Base-by-base conservation (phyloP, 2,797 vertebrate genomes). In the Phoxinus dragarum region DNA sequence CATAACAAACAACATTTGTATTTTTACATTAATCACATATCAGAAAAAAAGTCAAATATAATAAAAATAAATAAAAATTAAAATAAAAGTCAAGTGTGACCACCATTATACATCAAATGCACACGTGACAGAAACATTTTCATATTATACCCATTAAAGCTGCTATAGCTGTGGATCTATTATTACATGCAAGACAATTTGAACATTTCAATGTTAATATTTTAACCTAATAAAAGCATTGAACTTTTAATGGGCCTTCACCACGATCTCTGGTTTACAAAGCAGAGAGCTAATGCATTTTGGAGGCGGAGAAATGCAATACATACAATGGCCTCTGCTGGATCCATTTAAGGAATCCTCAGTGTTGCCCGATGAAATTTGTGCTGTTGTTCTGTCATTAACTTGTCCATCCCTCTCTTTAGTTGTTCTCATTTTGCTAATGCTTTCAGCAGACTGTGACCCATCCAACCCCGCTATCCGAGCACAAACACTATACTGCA, bases 331-430 rank as follows among this genome's bases (percentile, higher is more conserved):
- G 80, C 19, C 49, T 76, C 69, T 38, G 16, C 79, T 87, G 64
- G 81, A 88, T 83, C 81, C 76, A 82, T 87, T 82, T 77, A 84
- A 82, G 61, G 75, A 67, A 73, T 52, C 23, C 66, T 77, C 42
- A 34, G 16, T 77, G 86, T 75, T 82, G 77, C 68, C 79, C n/a
- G 71, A 47, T 85, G n/a, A 66, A 82, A 82, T 76, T 61, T 84
- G 66, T 79, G 75, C 36, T 64, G 64, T 54, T 74, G 64, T 87
- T 87, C 31, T 88, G 72, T 84, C 84, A 84, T 82, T 90, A 83
- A 77, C 64, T 81, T 79, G 19, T n/a, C 34, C 79, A 71, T 81
- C 68, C 76, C 27, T 54, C 19, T 80, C 47, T 80, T 79, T 69
- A 47, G 81, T 17, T 76, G 74, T 73, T 68, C 74, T 81, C 81